phyloP scores from a whole-genome alignment of 1,140 invertebrate species.

The Mylabris phalerata region DNA sequence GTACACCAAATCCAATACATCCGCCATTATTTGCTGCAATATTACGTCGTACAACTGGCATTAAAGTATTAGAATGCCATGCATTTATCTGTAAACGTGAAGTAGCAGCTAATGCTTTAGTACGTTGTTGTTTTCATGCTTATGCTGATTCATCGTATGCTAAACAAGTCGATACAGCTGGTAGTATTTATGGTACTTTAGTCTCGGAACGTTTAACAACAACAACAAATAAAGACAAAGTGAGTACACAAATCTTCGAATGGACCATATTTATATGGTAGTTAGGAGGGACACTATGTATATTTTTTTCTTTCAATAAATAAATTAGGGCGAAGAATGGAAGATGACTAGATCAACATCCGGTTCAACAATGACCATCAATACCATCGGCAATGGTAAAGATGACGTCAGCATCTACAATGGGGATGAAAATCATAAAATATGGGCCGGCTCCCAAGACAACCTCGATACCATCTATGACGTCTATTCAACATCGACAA shows the following conservation, averaged over 20 bases:
- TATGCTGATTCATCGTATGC: constrained; percentile 92
- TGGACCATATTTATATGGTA: constrained; percentile 8
- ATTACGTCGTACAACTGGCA: constrained; percentile 88
- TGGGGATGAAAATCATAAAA: constrained; percentile 88
- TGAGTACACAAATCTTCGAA: background rate
- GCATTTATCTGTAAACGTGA: constrained; percentile 96
- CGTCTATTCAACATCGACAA: constrained; percentile 62
- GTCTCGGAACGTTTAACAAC: constrained; percentile 34
- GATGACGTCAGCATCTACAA: constrained; percentile 59
- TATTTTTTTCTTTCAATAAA: too few species aligned
- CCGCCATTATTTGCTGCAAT: constrained; percentile 97
- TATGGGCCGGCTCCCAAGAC: constrained; percentile 77
- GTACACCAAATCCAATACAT: constrained; percentile 75
- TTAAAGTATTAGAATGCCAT: constrained; percentile 98
- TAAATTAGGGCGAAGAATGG: constrained; percentile 46
- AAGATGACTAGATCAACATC: constrained; percentile 45
- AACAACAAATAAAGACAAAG: constrained; percentile 37
- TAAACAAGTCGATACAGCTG: constrained; percentile 63
- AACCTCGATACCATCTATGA: constrained; percentile 65
- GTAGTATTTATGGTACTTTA: constrained; percentile 47
- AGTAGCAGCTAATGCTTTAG: constrained; percentile 88
- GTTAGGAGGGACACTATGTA: background rate
- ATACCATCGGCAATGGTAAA: constrained; percentile 43
- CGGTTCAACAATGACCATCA: constrained; percentile 52
- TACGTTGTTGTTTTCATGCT: constrained; percentile 90